These are phyloP conservation scores for Cantharis nigra DNA, from an alignment of 2,888 invertebrate species.

Conservation along the genomic window DNA sequence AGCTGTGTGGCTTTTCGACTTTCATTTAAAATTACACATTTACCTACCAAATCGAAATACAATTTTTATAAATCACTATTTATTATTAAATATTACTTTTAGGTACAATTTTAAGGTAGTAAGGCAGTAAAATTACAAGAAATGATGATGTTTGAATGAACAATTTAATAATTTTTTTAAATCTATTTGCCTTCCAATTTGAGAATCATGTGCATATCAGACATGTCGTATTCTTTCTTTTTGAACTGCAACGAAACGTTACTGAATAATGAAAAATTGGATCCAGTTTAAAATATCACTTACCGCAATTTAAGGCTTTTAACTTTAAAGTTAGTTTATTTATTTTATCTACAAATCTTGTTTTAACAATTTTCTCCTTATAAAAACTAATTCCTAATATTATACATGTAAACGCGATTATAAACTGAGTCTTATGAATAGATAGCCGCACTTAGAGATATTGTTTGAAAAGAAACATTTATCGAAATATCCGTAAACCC, in stretches of 20 bases:
- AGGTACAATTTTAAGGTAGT: too few species aligned
- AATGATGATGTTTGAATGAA: neutral
- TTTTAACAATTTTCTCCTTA: neutral
- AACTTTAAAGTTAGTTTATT: neutral
- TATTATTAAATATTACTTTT: too few species aligned
- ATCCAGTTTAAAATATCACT: neutral
- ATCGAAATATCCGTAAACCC: too few species aligned
- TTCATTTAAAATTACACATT: neutral
- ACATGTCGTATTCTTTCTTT: too few species aligned
- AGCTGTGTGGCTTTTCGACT: neutral
- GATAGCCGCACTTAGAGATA: neutral
- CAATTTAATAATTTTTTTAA: too few species aligned
- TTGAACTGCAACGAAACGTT: neutral
- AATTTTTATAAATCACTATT: neutral
- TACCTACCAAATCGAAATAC: neutral
- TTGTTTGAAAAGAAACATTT: neutral
- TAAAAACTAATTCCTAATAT: neutral
- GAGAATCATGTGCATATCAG: neutral
- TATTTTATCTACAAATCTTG: neutral
- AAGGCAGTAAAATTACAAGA: too few species aligned
- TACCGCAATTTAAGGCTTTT: neutral
- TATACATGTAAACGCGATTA: neutral
- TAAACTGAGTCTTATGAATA: neutral
- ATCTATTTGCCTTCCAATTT: neutral
- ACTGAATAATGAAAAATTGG: neutral